Evolutionary conservation across 2,888 invertebrate species (phyloP).

Genomic region (Coenonympha arcania): DNA sequence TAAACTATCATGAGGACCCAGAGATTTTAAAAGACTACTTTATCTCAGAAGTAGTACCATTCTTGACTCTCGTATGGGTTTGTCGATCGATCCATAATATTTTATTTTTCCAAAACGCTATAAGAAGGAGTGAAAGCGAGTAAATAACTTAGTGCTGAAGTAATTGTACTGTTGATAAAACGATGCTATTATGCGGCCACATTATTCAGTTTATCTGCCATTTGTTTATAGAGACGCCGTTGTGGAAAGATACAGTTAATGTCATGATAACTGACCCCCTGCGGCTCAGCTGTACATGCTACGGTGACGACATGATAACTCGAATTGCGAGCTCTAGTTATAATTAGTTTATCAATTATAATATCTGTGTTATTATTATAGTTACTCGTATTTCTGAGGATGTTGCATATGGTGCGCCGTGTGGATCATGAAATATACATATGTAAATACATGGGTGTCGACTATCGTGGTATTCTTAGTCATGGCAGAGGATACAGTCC

Average conservation of each 20-base stretch:
- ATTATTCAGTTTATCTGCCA: slow-evolving; percentile 44
- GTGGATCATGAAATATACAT: too few species aligned
- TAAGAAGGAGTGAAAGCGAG: not conserved
- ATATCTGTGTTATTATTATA: not conserved
- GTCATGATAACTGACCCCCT: slow-evolving; percentile 65
- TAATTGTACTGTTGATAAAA: not conserved
- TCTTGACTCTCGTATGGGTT: too few species aligned
- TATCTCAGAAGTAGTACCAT: too few species aligned
- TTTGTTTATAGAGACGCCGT: slow-evolving; percentile 48
- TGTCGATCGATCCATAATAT: too few species aligned
- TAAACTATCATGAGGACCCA: too few species aligned
- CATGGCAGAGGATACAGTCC: too few species aligned
- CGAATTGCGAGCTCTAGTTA: slow-evolving; percentile 37
- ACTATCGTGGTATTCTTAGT: too few species aligned
- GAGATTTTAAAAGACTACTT: too few species aligned
- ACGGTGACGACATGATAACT: slow-evolving; percentile 48
- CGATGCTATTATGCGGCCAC: slow-evolving; percentile 1
- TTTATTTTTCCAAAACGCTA: too few species aligned
- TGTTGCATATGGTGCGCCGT: not conserved
- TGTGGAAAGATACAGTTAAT: slow-evolving; percentile 59
- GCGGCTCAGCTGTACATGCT: slow-evolving; percentile 34
- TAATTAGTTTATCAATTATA: slow-evolving; percentile 28
- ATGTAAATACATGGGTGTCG: too few species aligned
- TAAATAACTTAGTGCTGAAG: not conserved
- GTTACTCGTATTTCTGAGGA: not conserved